These are phyloP conservation scores for Mus spretus DNA, from an alignment of 2,797 vertebrate genomes.

Conservation along the genomic window DNA sequence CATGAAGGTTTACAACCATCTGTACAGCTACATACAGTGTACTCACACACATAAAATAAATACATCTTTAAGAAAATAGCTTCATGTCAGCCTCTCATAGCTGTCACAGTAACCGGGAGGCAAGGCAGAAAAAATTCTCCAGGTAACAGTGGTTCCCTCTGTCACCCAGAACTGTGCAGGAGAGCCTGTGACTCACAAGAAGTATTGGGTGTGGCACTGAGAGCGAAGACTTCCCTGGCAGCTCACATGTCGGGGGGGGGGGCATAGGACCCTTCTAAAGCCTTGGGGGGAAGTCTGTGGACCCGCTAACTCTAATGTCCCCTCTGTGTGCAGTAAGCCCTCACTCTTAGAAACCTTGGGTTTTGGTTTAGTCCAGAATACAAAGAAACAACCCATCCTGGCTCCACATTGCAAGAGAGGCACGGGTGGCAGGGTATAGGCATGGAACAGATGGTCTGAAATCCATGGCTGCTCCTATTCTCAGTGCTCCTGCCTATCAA, in stretches of 20 bases:
- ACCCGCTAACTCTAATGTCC: too few species aligned
- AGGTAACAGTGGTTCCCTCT: accelerated
- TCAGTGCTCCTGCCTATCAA: too few species aligned
- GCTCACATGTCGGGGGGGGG: background rate
- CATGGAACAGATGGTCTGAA: background rate
- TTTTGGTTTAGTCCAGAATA: background rate
- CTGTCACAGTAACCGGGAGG: background rate
- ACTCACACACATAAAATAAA: too few species aligned
- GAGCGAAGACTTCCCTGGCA: background rate
- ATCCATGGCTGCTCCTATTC: background rate
- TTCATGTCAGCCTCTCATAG: background rate
- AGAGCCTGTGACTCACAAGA: background rate
- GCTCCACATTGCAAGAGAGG: background rate
- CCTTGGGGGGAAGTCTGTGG: background rate
- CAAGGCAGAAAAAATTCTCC: background rate
- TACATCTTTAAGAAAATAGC: background rate
- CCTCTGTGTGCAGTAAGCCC: accelerated
- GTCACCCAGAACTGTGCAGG: background rate
- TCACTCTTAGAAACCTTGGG: background rate
- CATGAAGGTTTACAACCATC: too few species aligned
- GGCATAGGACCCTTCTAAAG: background rate
- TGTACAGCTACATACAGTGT: too few species aligned
- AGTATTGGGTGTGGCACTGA: background rate
- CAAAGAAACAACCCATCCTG: background rate
- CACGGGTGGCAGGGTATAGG: too few species aligned